A percentile compares a stretch with the other conserved stretches of the same genome.
Evolutionary conservation across 2,113 vertebrate species (phyloP).

Genomic region (Empidonax alnorum): DNA sequence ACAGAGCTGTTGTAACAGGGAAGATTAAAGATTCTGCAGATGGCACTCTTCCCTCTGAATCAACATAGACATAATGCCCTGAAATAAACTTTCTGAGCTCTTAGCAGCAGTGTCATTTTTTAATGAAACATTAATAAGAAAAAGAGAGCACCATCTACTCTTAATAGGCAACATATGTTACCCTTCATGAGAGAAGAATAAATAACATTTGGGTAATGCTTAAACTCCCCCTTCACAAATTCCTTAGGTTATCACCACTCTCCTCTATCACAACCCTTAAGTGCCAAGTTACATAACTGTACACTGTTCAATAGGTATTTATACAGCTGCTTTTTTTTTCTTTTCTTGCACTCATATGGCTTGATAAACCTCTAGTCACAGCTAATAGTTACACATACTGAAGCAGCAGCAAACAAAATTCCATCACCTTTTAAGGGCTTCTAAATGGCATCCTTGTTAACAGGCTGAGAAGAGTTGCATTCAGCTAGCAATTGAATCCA

Average conservation of each 20-base stretch:
- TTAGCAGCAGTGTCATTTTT: neutral
- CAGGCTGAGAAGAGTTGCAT: neutral
- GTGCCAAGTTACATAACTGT: neutral
- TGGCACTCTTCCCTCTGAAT: neutral
- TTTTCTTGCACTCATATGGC: neutral
- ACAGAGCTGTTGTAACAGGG: neutral
- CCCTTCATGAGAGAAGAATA: neutral
- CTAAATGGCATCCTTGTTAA: neutral
- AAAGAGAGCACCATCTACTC: neutral
- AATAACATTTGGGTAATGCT: neutral
- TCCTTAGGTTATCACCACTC: neutral
- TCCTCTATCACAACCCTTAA: neutral
- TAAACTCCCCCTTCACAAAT: neutral
- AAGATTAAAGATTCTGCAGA: neutral
- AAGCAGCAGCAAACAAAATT: neutral
- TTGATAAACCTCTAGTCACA: neutral
- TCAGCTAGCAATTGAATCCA: neutral
- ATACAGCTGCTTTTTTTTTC: neutral
- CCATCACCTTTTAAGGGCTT: neutral
- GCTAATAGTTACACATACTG: neutral
- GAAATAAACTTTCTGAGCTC: neutral
- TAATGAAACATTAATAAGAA: neutral
- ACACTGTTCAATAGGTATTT: neutral
- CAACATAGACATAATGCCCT: neutral
- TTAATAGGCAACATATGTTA: neutral